Evolutionary conservation across 2,888 invertebrate species (phyloP).

Genomic region (Chrysina gloriosa): DNA sequence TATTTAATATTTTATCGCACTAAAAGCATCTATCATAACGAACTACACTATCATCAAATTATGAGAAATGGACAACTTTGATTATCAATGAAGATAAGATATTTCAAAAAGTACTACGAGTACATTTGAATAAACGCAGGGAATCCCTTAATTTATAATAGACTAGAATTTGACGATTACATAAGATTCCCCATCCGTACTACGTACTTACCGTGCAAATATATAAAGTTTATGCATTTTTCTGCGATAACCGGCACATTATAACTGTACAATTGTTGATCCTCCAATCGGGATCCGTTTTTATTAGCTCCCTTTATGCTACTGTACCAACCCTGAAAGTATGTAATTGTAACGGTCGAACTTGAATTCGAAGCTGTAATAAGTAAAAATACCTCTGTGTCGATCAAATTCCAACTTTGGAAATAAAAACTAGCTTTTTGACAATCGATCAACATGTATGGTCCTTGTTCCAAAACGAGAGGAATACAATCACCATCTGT

Average conservation of each 20-base stretch:
- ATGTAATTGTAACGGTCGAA: not conserved
- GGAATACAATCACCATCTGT: conserved; percentile 69
- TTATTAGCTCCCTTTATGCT: conserved; percentile 80
- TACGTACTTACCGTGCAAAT: conserved; percentile 86
- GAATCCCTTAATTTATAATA: too few relatives aligned
- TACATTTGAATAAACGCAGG: too few relatives aligned
- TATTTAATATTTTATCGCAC: too few relatives aligned
- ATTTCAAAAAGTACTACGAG: too few relatives aligned
- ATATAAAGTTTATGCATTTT: conserved; percentile 93
- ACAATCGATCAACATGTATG: conserved; percentile 76
- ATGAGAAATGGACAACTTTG: too few relatives aligned
- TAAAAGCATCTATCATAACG: too few relatives aligned
- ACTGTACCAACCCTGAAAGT: conserved; percentile 76
- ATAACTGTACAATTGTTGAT: conserved; percentile 89
- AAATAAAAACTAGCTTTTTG: conserved; percentile 77
- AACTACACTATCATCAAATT: too few relatives aligned
- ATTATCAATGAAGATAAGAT: too few relatives aligned
- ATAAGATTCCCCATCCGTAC: too few relatives aligned
- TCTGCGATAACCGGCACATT: conserved; percentile 92
- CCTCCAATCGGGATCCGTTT: conserved; percentile 82
- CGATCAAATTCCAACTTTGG: conserved; percentile 77
- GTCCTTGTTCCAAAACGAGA: conserved; percentile 69
- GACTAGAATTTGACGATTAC: too few relatives aligned
- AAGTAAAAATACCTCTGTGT: conserved; percentile 70
- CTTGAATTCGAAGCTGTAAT: not conserved